These are phyloP conservation scores for Cossypha heuglini DNA, from an alignment of 2,797 vertebrate species.

Conservation along the genomic window DNA sequence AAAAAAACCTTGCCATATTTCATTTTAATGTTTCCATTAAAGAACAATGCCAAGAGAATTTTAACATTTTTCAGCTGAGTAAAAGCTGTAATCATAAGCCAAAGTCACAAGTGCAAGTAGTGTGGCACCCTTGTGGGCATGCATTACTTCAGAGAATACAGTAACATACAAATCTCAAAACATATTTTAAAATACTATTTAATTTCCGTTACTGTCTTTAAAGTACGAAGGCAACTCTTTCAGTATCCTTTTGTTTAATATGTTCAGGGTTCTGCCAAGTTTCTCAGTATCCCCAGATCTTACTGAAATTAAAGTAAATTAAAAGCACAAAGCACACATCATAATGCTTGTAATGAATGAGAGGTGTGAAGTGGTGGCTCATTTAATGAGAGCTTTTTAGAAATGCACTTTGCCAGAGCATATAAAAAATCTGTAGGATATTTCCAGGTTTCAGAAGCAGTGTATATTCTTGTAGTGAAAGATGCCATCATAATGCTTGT, in stretches of 20 bases:
- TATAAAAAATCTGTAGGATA: background rate
- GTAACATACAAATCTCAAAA: background rate
- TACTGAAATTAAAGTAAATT: background rate
- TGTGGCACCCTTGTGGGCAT: background rate
- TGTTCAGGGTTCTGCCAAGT: background rate
- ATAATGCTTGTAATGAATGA: background rate
- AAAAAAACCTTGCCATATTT: background rate
- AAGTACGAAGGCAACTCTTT: background rate
- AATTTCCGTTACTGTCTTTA: background rate
- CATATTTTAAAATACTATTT: background rate
- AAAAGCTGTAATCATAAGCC: background rate
- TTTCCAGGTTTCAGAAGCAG: background rate
- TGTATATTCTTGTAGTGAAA: background rate
- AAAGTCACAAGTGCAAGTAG: background rate
- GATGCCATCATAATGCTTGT: background rate
- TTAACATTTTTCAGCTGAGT: background rate
- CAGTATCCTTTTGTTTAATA: background rate
- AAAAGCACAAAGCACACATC: background rate
- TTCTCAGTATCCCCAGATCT: background rate
- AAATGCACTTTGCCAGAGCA: background rate
- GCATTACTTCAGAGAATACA: background rate
- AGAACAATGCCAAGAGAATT: background rate
- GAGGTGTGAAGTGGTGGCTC: background rate
- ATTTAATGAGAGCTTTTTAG: background rate
- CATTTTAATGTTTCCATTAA: slow-evolving; percentile 7